Evolutionary conservation across 2,797 vertebrate species (phyloP).

Genomic region (Coluber constrictor): DNA sequence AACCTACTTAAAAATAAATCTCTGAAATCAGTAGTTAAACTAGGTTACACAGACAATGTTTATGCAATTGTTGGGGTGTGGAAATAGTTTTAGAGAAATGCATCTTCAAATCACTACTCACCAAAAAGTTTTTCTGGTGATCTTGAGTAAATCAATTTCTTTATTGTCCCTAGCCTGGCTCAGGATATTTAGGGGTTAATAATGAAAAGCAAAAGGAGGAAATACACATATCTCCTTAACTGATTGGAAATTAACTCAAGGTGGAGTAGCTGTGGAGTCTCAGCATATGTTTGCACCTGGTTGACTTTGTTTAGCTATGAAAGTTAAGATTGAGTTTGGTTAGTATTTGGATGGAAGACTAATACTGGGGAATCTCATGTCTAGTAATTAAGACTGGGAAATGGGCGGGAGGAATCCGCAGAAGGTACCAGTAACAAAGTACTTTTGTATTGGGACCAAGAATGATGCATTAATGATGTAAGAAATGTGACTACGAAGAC

Average conservation of each 20-base stretch:
- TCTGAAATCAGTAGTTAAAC: background rate
- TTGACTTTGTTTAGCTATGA: background rate
- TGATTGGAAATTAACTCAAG: background rate
- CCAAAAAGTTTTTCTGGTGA: background rate
- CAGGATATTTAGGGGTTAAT: background rate
- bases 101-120: background rate
- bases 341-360: background rate
- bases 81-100: background rate
- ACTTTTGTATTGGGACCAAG: background rate
- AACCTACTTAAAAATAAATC: background rate
- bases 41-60: too few relatives aligned
- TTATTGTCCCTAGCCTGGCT: background rate
- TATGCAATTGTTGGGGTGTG: too few relatives aligned
- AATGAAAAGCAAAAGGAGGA: background rate
- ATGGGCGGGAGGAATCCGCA: background rate
- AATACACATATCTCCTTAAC: background rate
- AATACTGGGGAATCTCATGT: background rate
- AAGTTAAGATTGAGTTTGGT: background rate
- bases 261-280: background rate
- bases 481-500: background rate
- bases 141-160: background rate
- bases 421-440: background rate
- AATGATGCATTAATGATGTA: background rate
- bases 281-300: background rate
- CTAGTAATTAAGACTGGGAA: background rate